Percentiles rank a stretch among this genome's conserved stretches.
Evolutionary conservation across 2,113 vertebrate genomes (phyloP).

Genomic region (Oncorhynchus kisutch): DNA sequence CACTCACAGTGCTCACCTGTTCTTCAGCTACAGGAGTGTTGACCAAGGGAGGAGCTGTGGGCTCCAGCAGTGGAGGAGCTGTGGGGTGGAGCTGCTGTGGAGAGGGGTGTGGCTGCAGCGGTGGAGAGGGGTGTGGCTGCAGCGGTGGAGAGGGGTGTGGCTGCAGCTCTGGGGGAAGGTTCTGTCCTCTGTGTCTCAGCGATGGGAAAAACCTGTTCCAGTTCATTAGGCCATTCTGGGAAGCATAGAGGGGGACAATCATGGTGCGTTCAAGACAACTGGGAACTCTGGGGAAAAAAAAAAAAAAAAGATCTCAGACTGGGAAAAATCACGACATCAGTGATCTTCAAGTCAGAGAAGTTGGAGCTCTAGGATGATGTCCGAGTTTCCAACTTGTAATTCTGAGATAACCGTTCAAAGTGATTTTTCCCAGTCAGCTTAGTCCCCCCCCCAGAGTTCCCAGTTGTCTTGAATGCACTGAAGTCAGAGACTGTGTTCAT

Average conservation of each 20-base stretch:
- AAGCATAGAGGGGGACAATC: neutral
- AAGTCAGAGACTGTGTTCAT: no score
- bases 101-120: slow-evolving; percentile 46
- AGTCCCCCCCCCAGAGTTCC: no score
- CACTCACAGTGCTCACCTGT: slow-evolving; percentile 75
- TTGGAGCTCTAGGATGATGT: no score
- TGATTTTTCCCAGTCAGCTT: no score
- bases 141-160: slow-evolving; percentile 20
- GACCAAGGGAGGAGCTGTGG: slow-evolving; percentile 46
- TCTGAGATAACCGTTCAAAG: no score
- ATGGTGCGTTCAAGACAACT: neutral
- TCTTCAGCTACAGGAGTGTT: slow-evolving; percentile 83
- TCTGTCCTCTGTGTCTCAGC: slow-evolving; percentile 80
- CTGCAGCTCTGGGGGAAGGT: slow-evolving; percentile 57
- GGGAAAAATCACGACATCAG: no score
- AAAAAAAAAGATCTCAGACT: no score
- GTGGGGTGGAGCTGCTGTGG: slow-evolving; percentile 41
- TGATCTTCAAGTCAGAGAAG: no score
- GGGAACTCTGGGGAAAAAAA: no score
- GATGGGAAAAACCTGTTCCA: slow-evolving; percentile 90
- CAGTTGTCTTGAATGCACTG: no score
- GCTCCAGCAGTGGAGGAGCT: slow-evolving; percentile 47
- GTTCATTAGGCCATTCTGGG: slow-evolving; percentile 82
- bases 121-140: slow-evolving; percentile 35
- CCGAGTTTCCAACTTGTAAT: no score